Percentiles rank a stretch among this genome's conserved stretches.
Evolutionary conservation across 2,888 invertebrate genomes (phyloP).

Genomic region (Eudasyphora cyanicolor): DNA sequence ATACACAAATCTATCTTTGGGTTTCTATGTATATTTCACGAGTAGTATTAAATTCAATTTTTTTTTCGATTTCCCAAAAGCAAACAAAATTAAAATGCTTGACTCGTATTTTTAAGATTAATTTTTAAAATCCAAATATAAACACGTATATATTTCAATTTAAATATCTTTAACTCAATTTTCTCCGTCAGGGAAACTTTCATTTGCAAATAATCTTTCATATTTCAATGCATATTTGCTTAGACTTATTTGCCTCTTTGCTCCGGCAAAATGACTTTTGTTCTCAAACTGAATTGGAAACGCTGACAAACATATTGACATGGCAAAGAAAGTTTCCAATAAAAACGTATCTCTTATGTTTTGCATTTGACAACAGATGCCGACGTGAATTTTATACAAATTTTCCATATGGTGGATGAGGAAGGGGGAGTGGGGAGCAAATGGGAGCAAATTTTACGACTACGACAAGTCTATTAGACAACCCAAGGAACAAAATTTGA

Average conservation of each 20-base stretch:
- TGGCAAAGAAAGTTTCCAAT: constrained; percentile 49
- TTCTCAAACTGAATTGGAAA: constrained; percentile 1
- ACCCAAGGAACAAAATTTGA: neutral
- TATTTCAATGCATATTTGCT: neutral
- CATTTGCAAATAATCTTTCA: neutral
- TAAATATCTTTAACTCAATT: neutral
- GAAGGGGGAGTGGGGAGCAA: too few species aligned
- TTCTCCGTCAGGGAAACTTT: neutral
- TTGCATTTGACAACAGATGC: constrained; percentile 28
- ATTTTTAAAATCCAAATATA: too few species aligned
- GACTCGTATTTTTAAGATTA: too few species aligned
- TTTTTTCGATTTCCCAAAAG: too few species aligned
- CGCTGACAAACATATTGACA: constrained; percentile 55
- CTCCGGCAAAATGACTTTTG: neutral
- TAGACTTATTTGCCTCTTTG: neutral
- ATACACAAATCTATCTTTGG: too few species aligned
- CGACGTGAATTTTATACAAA: constrained; percentile 56
- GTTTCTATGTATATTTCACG: too few species aligned
- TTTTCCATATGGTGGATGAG: too few species aligned
- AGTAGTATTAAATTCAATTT: too few species aligned
- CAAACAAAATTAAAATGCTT: too few species aligned
- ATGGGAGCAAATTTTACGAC: neutral
- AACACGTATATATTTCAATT: too few species aligned
- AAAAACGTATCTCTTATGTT: constrained; percentile 31
- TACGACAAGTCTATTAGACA: neutral